These are phyloP conservation scores for Periophthalmus magnuspinnatus DNA, from an alignment of 2,797 vertebrate species.

Conservation along the genomic window DNA sequence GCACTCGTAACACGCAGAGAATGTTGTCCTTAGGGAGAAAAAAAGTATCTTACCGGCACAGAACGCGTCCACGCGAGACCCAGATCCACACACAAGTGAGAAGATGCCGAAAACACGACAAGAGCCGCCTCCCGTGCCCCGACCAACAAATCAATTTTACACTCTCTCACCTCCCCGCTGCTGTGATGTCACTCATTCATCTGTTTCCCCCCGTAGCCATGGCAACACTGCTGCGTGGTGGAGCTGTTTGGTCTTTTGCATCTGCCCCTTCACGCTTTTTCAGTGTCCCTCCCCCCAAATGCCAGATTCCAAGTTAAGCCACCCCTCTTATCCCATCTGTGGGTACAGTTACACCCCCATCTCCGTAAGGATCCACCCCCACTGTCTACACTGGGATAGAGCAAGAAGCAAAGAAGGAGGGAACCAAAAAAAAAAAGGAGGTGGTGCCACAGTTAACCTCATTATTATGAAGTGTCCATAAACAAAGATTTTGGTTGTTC, in stretches of 20 bases:
- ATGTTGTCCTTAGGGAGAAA: slow-evolving; percentile 15
- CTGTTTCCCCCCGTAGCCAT: slow-evolving; percentile 85
- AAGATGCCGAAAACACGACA: slow-evolving; percentile 71
- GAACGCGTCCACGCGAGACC: slow-evolving; percentile 55
- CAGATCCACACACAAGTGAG: slow-evolving; percentile 39
- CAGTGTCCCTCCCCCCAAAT: slow-evolving; percentile 49
- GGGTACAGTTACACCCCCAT: slow-evolving; percentile 66
- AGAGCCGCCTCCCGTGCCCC: slow-evolving; percentile 78
- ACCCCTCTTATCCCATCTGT: slow-evolving; percentile 58
- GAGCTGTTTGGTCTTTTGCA: slow-evolving; percentile 65
- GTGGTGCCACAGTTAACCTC: slow-evolving; percentile 36
- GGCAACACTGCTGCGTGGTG: slow-evolving; percentile 85
- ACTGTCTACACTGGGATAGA: slow-evolving; percentile 16
- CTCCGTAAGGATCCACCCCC: slow-evolving; percentile 30
- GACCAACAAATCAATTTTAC: slow-evolving; percentile 93
- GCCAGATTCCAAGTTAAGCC: slow-evolving; percentile 52
- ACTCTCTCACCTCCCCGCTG: slow-evolving; percentile 87
- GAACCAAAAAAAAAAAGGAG: slow-evolving; percentile 15
- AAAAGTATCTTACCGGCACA: slow-evolving; percentile 65
- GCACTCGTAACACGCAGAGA: neutral
- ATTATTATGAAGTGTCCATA: slow-evolving; percentile 23
- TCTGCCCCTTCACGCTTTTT: slow-evolving; percentile 42
- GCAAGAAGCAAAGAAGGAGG: slow-evolving; percentile 27
- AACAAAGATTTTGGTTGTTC: slow-evolving; percentile 37
- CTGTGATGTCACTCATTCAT: slow-evolving; percentile 93